phyloP scores from a whole-genome alignment of 2,888 invertebrate genomes.

The Phymatocera aterrima region DNA sequence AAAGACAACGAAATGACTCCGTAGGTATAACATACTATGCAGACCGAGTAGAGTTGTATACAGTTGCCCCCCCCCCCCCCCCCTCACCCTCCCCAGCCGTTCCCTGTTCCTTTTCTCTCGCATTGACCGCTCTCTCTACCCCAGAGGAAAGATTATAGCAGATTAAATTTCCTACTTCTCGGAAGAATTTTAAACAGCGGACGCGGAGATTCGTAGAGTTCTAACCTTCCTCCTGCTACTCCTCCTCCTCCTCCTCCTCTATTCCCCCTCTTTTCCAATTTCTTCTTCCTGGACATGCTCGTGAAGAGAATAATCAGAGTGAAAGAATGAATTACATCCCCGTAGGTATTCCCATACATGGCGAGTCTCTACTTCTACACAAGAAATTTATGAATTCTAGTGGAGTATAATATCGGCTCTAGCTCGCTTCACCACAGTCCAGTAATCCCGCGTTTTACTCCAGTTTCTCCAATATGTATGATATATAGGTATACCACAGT shows the following conservation, averaged over 20 bases:
- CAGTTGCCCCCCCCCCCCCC: constrained; percentile 48
- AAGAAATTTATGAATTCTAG: too few species aligned
- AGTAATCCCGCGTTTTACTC: too few species aligned
- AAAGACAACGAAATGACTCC: constrained; percentile 19
- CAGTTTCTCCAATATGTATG: neutral
- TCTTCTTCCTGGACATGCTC: neutral
- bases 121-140: too few species aligned
- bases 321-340: constrained; percentile 5
- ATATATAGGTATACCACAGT: neutral
- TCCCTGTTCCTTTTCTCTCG: too few species aligned
- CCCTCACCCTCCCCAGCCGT: constrained; percentile 53
- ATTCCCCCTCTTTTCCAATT: neutral
- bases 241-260: neutral
- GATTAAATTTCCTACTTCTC: constrained; percentile 58
- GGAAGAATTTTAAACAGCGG: constrained; percentile 54
- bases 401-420: too few species aligned
- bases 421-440: too few species aligned
- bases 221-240: constrained; percentile 21
- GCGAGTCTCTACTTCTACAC: too few species aligned
- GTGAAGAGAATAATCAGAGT: constrained; percentile 8
- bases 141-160: constrained; percentile 54
- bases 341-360: neutral
- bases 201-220: constrained; percentile 14
- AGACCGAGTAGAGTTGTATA: too few species aligned
- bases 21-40: too few species aligned